phyloP scores from a whole-genome alignment of 2,113 vertebrate species.

The Cyphomyrus discorhynchus region DNA sequence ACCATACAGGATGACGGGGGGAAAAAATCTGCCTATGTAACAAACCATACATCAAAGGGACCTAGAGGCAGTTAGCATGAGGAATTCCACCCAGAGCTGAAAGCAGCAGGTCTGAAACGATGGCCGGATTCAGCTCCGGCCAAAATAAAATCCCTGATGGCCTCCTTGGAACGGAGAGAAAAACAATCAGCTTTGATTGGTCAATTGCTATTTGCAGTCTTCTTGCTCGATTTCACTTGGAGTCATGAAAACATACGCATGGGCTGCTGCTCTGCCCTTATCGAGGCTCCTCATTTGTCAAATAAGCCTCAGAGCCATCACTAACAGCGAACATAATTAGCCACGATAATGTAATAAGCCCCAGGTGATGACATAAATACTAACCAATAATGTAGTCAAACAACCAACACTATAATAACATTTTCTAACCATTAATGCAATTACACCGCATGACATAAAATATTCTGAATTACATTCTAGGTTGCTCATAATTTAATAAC shows the following conservation, averaged over 20 bases:
- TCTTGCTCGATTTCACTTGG: background rate
- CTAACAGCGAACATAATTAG: background rate
- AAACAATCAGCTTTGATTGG: slow-evolving; percentile 3
- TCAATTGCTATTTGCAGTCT: background rate
- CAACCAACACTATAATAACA: background rate
- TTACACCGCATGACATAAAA: background rate
- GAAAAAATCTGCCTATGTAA: slow-evolving; percentile 31
- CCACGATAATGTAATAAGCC: slow-evolving; percentile 8
- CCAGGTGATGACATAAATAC: background rate
- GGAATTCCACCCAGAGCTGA: background rate
- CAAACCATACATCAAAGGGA: slow-evolving; percentile 36
- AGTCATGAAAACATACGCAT: background rate
- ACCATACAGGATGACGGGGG: background rate
- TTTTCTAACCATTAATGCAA: background rate
- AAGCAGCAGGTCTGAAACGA: background rate
- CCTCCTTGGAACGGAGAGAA: background rate
- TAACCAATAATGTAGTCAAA: slow-evolving; percentile 1
- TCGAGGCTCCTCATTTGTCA: background rate
- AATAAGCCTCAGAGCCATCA: background rate
- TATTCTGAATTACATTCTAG: background rate
- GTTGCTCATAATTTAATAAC: background rate
- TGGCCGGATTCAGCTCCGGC: background rate
- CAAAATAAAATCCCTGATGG: background rate
- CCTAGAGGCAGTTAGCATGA: background rate
- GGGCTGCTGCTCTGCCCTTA: background rate